Base-by-base conservation (phyloP, 2,888 invertebrate genomes). In the Spodoptera picta region DNA sequence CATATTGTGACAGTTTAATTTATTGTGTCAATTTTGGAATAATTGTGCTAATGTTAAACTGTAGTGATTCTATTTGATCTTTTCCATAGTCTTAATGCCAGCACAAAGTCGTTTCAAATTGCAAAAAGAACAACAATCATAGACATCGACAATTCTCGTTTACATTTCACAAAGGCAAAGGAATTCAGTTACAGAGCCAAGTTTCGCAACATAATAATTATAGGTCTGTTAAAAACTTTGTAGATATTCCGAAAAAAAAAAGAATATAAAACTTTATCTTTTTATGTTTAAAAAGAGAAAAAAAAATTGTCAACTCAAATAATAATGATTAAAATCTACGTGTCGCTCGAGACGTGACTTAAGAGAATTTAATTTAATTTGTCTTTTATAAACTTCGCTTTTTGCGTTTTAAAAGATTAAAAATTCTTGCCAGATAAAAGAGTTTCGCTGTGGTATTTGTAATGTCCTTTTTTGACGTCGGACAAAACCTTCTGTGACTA, bases 301-400 rank as follows among this genome's bases (percentile, higher is more conserved):
- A 63, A 69, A 74, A 77, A 64, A 65, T 59, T 5, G 11, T 42
- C 9, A 51, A 41, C 54, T 64, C 58, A 68, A 75, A 75, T 69
- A 68, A 68, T 71, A 66, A 77, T 64, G 80, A 80, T 80, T 75
- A 78, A 68, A 65, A 79, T 79, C 80, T 65, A 75, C 65, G 78
- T 80, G 80, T 75, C 73, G 65, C 59, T 24, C 31, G 59, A 49
- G 75, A 79, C 79, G 79, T 79, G 79, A 80, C 80, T 77, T 65
- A 54, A 69, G 64, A 49, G 46, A 71, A 79, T 79, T 73, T 63
- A 75, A 79, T 79, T 79, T 76, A 78, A 78, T 78, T 78, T 76
- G 74, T 63, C 77, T 71, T 79, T 68, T 65, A 60, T 65, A 71
- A 70, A 77, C 72, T 79, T 74, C 63, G 56, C 56, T 49, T 71